Percentiles rank a stretch among this genome's conserved stretches.
phyloP scores from a whole-genome alignment of 2,888 invertebrate genomes.

The Agriotes lineatus region DNA sequence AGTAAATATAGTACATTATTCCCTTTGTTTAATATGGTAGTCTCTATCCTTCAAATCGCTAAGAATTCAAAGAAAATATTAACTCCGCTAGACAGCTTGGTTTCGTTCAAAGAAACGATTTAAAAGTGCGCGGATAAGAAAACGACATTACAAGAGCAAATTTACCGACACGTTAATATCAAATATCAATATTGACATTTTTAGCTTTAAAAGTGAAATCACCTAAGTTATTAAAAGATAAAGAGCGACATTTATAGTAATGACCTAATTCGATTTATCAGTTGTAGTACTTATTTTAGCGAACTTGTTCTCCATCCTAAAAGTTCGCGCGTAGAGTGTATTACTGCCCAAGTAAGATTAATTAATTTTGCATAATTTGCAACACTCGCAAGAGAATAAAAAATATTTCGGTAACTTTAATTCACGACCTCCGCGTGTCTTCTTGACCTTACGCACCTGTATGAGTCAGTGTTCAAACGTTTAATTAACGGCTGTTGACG shows the following conservation, averaged over 20 bases:
- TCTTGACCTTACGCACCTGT: slow-evolving; percentile 15
- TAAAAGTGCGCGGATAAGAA: too few species aligned
- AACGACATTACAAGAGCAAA: background rate
- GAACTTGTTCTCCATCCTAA: background rate
- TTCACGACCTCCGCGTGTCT: background rate
- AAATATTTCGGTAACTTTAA: background rate
- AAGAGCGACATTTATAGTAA: slow-evolving; percentile 53
- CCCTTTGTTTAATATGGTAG: too few species aligned
- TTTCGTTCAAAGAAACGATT: too few species aligned
- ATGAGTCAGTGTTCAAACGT: slow-evolving; percentile 14
- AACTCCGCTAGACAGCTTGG: background rate
- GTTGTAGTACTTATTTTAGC: slow-evolving; percentile 16
- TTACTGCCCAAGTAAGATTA: too few species aligned
- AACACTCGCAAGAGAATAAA: background rate
- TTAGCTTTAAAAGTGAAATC: slow-evolving; percentile 45
- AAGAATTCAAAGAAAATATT: background rate
- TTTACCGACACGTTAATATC: slow-evolving; percentile 7
- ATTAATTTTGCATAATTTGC: too few species aligned
- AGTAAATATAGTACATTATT: too few species aligned
- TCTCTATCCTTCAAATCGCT: background rate
- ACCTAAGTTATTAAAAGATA: slow-evolving; percentile 47
- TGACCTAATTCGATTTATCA: slow-evolving; percentile 56
- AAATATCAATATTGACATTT: slow-evolving; percentile 14
- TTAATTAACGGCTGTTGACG: slow-evolving; percentile 11
- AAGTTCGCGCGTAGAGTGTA: background rate